Percentiles rank a stretch among this genome's conserved stretches.
phyloP scores from a whole-genome alignment of 2,113 vertebrate species.

The Brienomyrus longianalis region DNA sequence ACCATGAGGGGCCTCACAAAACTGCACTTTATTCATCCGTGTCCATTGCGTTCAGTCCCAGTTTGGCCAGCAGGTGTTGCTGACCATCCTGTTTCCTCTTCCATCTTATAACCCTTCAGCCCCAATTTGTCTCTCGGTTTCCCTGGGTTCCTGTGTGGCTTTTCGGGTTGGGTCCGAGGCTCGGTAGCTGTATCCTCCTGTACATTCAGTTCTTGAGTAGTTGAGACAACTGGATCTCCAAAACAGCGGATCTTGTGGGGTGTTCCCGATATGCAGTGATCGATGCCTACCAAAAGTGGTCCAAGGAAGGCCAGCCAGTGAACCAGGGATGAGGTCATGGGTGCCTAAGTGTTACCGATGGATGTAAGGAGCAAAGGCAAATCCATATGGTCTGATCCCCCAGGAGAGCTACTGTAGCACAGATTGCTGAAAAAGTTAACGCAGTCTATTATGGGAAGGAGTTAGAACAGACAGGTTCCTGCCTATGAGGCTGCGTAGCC shows the following conservation, averaged over 20 bases:
- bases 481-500: neutral
- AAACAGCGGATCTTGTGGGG: neutral
- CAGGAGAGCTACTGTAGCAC: neutral
- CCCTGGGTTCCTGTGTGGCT: no score
- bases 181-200: no score
- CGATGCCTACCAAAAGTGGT: neutral
- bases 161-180: no score
- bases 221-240: neutral
- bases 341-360: neutral
- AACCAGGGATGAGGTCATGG: neutral
- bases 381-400: neutral
- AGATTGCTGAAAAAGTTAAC: neutral
- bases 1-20: neutral
- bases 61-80: no score
- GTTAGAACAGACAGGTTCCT: neutral
- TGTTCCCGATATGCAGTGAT: neutral
- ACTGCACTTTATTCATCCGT: neutral
- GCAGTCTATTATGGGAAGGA: neutral
- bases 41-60: no score
- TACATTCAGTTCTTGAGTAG: neutral
- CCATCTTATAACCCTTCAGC: no score
- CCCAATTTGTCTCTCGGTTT: no score
- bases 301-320: neutral
- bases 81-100: no score
- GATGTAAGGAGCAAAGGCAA: neutral